Base-by-base conservation (phyloP, 2,797 vertebrate genomes). In the Australoheros facetus region DNA sequence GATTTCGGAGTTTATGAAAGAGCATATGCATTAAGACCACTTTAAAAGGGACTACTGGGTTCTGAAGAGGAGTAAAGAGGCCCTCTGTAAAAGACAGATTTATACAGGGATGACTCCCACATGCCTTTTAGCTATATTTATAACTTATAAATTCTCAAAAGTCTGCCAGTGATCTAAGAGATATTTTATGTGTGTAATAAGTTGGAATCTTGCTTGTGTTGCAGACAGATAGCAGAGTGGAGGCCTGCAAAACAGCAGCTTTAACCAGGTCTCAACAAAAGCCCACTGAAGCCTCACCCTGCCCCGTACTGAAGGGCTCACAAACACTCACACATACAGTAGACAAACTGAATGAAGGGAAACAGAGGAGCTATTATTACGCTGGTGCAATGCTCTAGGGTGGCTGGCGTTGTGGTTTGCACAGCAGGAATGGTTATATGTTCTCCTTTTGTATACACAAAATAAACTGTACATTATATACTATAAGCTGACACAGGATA, bases 1-100 rank as follows among this genome's bases (percentile, higher is more conserved):
- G 70, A 87, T 69, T 79, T 71, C 60, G 66, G 75, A 75, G 58
- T 89, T 87, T 85, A 85, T 89, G 73, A 84, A 88, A 87, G 56
- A 85, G 58, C 77, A 81, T 54, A 64, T 76, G 85, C 85, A 91
- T 85, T 82, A 82, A 80, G 79, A 86, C 59, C 85, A 91, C 85
- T 90, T 90, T 86, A 87, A 90, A 88, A 81, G 51, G 71, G 73
- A 80, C 86, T 60, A 72, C 64, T 70, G 75, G 83, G 74, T 66
- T 82, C 26, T 57, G 66, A 73, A 72, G 83, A 78, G 80, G 34
- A 81, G 62, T 71, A 30, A 45, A 28, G 80, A 80, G 5, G 23
- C 6, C 1, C 75, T 76, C 3, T 42, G 79, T 58, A 14, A 78
- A 89, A 88, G 89, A 76, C 82, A 82, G 42, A 89, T 80, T 78